Evolutionary conservation across 2,888 invertebrate species (phyloP).

Genomic region (Synergus umbraculus): DNA sequence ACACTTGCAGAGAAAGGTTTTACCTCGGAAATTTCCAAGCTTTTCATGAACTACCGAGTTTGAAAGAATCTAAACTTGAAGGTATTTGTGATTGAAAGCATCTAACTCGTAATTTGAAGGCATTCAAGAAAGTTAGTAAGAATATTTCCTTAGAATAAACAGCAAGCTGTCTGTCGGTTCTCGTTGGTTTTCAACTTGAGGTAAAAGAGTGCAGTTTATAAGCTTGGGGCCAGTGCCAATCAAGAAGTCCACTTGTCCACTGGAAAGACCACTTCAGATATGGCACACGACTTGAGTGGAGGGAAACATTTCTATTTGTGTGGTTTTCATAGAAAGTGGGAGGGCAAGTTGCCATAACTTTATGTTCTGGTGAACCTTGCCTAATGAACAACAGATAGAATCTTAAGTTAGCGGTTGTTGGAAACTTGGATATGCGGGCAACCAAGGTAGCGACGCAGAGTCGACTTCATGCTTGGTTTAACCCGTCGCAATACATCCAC

Average conservation of each 20-base stretch:
- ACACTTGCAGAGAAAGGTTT: not conserved
- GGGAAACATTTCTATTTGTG: conserved; percentile 11
- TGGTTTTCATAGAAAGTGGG: conserved; percentile 46
- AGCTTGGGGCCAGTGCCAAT: not conserved
- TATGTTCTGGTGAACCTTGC: conserved; percentile 49
- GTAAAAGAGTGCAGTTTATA: not conserved
- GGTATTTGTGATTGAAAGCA: not conserved
- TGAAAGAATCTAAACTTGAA: not conserved
- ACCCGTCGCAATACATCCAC: conserved; percentile 26
- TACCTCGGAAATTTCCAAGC: not conserved
- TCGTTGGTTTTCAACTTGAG: not conserved
- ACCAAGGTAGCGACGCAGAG: conserved; percentile 5
- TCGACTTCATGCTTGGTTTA: conserved; percentile 26
- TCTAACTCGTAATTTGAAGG: conserved; percentile 4
- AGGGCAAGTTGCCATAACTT: conserved; percentile 48
- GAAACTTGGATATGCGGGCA: conserved; percentile 34
- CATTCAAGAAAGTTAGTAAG: conserved; percentile 8
- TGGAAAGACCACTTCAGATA: not conserved
- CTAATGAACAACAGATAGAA: conserved; percentile 56
- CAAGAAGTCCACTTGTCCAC: not conserved
- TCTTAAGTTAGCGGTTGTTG: conserved; percentile 49
- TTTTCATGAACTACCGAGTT: not conserved
- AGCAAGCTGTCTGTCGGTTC: not conserved
- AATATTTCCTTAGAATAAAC: not conserved
- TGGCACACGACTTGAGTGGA: not conserved